phyloP scores from a whole-genome alignment of 2,888 invertebrate species.

The Cabera pusaria region DNA sequence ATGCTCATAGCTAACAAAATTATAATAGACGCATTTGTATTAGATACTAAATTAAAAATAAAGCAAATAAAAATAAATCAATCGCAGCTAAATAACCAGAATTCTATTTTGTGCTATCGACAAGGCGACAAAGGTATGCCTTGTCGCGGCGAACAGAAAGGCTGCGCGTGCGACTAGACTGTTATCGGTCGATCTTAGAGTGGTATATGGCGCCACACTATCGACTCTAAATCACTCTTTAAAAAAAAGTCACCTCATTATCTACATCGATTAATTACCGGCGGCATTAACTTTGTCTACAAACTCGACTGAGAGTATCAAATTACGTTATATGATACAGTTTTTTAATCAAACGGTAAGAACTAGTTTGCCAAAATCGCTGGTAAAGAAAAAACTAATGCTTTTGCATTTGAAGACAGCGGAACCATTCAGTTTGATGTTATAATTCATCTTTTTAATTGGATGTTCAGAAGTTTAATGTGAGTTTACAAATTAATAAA shows the following conservation, averaged over 20 bases:
- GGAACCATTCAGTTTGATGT: conserved; percentile 17
- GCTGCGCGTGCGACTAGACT: conserved; percentile 42
- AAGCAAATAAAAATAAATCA: conserved; percentile 12
- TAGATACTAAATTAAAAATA: no score
- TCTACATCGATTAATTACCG: conserved; percentile 40
- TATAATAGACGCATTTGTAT: no score
- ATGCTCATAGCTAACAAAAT: no score
- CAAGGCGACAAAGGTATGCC: conserved; percentile 35
- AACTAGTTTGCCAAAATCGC: conserved; percentile 26
- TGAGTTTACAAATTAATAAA: conserved; percentile 6
- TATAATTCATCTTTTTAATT: conserved; percentile 20
- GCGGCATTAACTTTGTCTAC: conserved; percentile 14
- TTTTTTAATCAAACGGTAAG: conserved; percentile 10
- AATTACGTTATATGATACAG: no score
- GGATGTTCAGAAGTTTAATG: conserved; percentile 13
- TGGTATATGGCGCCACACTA: conserved; percentile 56
- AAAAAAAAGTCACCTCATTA: conserved; percentile 48
- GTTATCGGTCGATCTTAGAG: conserved; percentile 50
- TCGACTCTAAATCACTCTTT: conserved; percentile 56
- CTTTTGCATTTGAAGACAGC: conserved; percentile 18
- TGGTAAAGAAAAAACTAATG: conserved; percentile 12
- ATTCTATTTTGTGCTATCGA: no score
- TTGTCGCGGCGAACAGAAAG: conserved; percentile 31
- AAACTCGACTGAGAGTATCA: no score
- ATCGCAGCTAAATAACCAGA: conserved; percentile 4